These are phyloP conservation scores for Carollia perspicillata DNA, from an alignment of 2,113 vertebrate species.

Conservation along the genomic window DNA sequence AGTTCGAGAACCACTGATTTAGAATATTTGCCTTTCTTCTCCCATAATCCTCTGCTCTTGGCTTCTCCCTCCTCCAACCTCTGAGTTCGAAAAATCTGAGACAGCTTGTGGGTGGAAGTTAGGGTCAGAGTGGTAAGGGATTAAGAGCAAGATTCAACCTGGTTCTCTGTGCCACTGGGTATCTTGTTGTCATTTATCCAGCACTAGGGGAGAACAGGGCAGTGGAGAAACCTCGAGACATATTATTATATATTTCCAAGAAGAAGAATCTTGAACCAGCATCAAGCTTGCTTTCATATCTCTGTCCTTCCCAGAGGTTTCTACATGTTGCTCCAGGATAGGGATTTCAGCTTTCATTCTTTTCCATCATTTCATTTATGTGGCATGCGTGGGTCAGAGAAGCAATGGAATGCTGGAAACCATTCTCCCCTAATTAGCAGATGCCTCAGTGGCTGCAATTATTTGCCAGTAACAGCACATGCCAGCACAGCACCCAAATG, in stretches of 20 bases:
- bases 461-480: background rate
- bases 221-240: background rate
- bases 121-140: background rate
- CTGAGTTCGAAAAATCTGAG: background rate
- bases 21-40: background rate
- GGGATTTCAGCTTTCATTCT: constrained; percentile 32
- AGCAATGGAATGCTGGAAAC: constrained; percentile 56
- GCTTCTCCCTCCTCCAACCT: background rate
- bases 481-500: constrained; percentile 4
- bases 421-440: constrained; percentile 45
- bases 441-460: background rate
- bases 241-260: background rate
- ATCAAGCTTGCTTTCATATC: background rate
- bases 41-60: background rate
- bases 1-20: background rate
- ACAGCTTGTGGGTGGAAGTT: background rate
- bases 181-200: background rate
- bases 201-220: background rate
- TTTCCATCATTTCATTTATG: background rate
- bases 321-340: background rate
- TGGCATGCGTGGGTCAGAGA: constrained; percentile 33
- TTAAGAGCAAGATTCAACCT: background rate
- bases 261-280: background rate
- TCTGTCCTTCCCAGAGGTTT: constrained; percentile 13
- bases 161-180: background rate